Evolutionary conservation across 2,888 invertebrate genomes (phyloP).

Genomic region (Synanthedon myopaeformis): DNA sequence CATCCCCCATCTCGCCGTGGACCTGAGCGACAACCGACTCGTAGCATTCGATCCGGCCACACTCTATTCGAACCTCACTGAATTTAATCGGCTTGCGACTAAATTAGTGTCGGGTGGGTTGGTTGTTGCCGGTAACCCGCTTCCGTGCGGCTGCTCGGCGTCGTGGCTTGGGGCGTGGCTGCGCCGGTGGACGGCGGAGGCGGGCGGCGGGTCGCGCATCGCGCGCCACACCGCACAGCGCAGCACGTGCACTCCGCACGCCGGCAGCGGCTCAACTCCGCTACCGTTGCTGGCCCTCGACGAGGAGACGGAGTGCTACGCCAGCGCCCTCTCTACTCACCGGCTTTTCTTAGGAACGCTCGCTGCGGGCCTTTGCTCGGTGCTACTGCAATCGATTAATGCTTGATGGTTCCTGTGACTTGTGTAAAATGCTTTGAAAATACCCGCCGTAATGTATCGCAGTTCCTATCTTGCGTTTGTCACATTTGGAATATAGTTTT

Average conservation of each 20-base stretch:
- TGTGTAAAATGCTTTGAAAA: no score
- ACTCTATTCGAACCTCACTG: conserved; percentile 83
- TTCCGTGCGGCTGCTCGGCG: conserved; percentile 85
- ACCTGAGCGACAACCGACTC: conserved; percentile 81
- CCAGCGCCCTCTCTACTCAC: conserved; percentile 73
- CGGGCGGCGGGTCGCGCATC: conserved; percentile 64
- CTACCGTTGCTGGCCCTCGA: conserved; percentile 76
- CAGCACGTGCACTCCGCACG: conserved; percentile 27
- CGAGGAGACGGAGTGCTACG: conserved; percentile 81
- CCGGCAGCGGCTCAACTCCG: conserved; percentile 12
- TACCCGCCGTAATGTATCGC: no score
- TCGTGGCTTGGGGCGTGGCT: conserved; percentile 90
- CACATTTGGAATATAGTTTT: no score
- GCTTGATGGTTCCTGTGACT: no score
- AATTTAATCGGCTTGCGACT: conserved; percentile 86
- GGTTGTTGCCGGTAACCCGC: conserved; percentile 80
- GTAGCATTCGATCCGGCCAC: conserved; percentile 78
- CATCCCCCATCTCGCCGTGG: conserved; percentile 81
- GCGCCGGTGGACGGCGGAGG: conserved; percentile 87
- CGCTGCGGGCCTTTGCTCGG: conserved; percentile 14
- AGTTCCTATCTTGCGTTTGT: no score
- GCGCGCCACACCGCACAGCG: conserved; percentile 23
- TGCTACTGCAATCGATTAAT: conserved; percentile 9
- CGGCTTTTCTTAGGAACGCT: not conserved
- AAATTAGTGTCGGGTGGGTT: conserved; percentile 86